Conservation (phyloP, 2,888 invertebrate genomes). For the Tortricodes alternella region DNA sequence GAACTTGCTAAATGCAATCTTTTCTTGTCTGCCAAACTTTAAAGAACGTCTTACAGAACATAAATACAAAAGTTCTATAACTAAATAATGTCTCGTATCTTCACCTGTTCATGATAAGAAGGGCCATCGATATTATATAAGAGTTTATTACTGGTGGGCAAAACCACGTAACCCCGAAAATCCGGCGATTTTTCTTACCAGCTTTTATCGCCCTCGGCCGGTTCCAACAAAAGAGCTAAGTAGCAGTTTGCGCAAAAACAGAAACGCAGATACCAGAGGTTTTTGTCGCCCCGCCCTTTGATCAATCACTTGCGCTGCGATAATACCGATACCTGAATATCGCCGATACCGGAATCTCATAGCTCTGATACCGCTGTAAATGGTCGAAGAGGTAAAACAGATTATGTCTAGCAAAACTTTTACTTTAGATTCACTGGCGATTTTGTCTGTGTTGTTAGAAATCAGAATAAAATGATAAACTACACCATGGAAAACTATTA, state of each 20-base stretch:
- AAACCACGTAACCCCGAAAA: slow-evolving; percentile 17
- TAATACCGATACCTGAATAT: slow-evolving; percentile 15
- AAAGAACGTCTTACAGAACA: too few species aligned
- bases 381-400: not conserved
- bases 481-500: too few species aligned
- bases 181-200: slow-evolving; percentile 21
- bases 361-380: slow-evolving; percentile 7
- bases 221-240: slow-evolving; percentile 28
- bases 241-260: slow-evolving; percentile 28
- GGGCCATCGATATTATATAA: not conserved
- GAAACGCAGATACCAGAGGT: slow-evolving; percentile 18
- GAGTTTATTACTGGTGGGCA: not conserved
- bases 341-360: slow-evolving; percentile 6
- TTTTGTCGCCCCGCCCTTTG: slow-evolving; percentile 26
- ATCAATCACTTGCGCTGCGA: slow-evolving; percentile 24
- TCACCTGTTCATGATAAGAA: too few species aligned
- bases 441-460: too few species aligned
- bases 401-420: too few species aligned
- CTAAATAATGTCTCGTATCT: too few species aligned
- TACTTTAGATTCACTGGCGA: too few species aligned
- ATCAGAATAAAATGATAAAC: too few species aligned
- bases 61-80: too few species aligned
- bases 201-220: slow-evolving; percentile 17
- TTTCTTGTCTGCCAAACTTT: too few species aligned
- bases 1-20: too few species aligned